Conservation (phyloP, 2,113 vertebrate species). For the Cyanistes caeruleus region DNA sequence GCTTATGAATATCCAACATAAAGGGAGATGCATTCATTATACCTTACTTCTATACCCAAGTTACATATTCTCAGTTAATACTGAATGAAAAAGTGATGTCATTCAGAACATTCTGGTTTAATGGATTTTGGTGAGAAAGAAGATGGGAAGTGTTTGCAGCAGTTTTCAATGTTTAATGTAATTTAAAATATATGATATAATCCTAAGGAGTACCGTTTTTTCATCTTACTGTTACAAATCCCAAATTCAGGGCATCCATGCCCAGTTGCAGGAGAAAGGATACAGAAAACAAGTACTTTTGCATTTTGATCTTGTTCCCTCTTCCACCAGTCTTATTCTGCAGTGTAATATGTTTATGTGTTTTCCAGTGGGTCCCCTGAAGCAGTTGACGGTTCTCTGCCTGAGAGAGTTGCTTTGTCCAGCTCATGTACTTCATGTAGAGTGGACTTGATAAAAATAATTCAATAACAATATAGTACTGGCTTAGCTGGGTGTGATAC, state of each 20-base stretch:
- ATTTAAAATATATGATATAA: neutral
- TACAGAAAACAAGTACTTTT: neutral
- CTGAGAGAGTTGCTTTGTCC: neutral
- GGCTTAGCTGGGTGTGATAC: neutral
- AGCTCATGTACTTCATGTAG: neutral
- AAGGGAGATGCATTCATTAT: neutral
- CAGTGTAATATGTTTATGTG: neutral
- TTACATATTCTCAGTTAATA: neutral
- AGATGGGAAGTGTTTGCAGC: neutral
- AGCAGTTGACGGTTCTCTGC: neutral
- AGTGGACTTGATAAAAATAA: neutral
- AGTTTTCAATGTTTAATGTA: neutral
- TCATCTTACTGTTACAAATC: neutral
- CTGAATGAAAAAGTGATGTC: neutral
- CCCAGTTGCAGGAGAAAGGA: neutral
- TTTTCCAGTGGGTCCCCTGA: neutral
- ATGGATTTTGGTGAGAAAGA: neutral
- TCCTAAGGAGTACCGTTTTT: neutral
- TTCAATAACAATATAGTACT: neutral
- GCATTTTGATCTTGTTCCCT: neutral
- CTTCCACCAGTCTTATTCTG: neutral
- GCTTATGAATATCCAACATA: neutral
- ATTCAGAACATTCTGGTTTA: neutral
- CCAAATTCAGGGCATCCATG: neutral
- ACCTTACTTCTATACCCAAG: neutral